phyloP scores from a whole-genome alignment of 92 coral and sea anemone species.

The Ricordea florida region DNA sequence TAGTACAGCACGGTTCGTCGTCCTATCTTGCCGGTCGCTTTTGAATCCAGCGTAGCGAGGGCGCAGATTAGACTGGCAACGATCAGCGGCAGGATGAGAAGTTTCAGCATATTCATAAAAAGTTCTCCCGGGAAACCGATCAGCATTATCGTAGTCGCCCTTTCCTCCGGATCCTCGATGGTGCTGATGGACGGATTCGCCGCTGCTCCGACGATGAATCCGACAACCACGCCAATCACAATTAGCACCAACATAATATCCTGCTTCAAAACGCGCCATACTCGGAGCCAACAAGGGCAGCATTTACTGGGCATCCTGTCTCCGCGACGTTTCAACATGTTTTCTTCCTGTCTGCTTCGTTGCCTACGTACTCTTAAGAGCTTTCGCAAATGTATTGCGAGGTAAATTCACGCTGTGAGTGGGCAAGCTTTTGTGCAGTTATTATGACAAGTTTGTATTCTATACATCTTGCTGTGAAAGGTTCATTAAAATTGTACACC shows the following conservation, averaged over 20 bases:
- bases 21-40: conserved; percentile 71
- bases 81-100: conserved; percentile 80
- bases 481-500: conserved; percentile 21
- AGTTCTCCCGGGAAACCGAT: conserved; percentile 81
- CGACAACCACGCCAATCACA: conserved; percentile 75
- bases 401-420: conserved; percentile 10
- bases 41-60: conserved; percentile 69
- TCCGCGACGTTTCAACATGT: background rate
- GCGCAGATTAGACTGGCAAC: conserved; percentile 79
- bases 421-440: background rate
- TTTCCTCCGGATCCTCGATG: conserved; percentile 60
- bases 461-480: background rate
- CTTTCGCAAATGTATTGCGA: background rate
- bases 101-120: conserved; percentile 75
- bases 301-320: background rate
- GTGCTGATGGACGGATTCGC: conserved; percentile 73
- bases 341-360: too few relatives aligned
- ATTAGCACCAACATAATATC: conserved; percentile 78
- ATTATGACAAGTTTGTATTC: background rate
- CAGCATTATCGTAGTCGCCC: conserved; percentile 63
- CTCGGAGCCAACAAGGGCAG: background rate
- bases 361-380: too few relatives aligned
- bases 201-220: conserved; percentile 77
- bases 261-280: conserved; percentile 38
- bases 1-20: conserved; percentile 79